phyloP scores from a whole-genome alignment of 2,113 vertebrate genomes.

The Dipodomys spectabilis region DNA sequence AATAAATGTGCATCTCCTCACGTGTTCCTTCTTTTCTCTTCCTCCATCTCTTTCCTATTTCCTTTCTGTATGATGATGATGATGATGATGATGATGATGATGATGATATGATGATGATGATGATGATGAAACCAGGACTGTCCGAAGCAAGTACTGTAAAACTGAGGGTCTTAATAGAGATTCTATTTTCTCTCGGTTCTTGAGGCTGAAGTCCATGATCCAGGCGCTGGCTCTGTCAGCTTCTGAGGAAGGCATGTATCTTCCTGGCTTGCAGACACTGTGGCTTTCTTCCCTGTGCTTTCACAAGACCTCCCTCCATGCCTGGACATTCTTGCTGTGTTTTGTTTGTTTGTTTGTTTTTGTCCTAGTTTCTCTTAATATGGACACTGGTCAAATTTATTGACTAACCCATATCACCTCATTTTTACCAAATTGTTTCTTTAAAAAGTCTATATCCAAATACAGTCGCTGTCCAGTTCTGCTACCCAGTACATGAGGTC shows the following conservation, averaged over 20 bases:
- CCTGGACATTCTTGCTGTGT: neutral
- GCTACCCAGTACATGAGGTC: too few relatives aligned
- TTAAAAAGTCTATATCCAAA: too few relatives aligned
- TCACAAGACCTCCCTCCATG: neutral
- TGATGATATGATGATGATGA: too few relatives aligned
- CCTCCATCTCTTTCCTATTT: neutral
- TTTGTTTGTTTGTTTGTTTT: neutral
- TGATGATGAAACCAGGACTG: too few relatives aligned
- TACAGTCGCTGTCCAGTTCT: too few relatives aligned
- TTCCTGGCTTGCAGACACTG: neutral
- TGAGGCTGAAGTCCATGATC: neutral
- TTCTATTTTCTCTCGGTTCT: neutral
- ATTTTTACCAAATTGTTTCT: neutral
- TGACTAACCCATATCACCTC: neutral
- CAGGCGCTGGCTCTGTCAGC: rapidly evolving
- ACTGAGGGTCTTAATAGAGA: neutral
- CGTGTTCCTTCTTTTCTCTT: neutral
- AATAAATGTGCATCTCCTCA: too few relatives aligned
- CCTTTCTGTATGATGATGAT: neutral
- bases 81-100: too few relatives aligned
- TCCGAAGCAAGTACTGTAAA: neutral
- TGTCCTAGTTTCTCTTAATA: neutral
- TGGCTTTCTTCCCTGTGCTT: rapidly evolving
- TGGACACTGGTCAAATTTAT: neutral
- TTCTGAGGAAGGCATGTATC: neutral